Evolutionary conservation across 2,888 invertebrate species (phyloP).

Genomic region (Micropterix aruncella): DNA sequence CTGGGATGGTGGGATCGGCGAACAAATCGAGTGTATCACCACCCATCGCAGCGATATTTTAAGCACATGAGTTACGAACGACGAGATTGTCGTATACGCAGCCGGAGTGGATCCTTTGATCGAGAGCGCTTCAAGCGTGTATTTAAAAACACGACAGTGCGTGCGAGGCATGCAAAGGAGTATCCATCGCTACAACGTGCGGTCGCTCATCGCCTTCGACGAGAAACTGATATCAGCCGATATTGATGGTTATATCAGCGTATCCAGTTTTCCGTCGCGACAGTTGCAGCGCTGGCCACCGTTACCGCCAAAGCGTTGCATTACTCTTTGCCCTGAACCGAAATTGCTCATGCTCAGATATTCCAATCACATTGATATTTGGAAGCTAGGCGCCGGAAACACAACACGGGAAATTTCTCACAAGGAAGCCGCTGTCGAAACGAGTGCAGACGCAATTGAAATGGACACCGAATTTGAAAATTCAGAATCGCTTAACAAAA

Average conservation of each 20-base stretch:
- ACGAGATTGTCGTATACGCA: conserved; percentile 56
- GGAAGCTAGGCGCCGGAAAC: conserved; percentile 43
- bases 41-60: conserved; percentile 75
- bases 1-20: conserved; percentile 75
- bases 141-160: conserved; percentile 55
- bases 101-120: conserved; percentile 76
- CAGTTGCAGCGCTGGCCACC: conserved; percentile 57
- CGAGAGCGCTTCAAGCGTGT: conserved; percentile 55
- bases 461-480: too few species aligned
- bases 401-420: too few species aligned
- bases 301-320: conserved; percentile 45
- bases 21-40: conserved; percentile 63
- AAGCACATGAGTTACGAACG: conserved; percentile 53
- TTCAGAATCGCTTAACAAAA: too few species aligned
- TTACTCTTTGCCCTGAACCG: conserved; percentile 34
- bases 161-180: conserved; percentile 64
- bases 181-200: conserved; percentile 80
- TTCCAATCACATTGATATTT: conserved; percentile 39
- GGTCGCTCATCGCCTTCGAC: conserved; percentile 37
- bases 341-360: conserved; percentile 33
- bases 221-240: conserved; percentile 67
- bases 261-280: conserved; percentile 56
- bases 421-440: too few species aligned
- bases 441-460: too few species aligned
- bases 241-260: conserved; percentile 62